A percentile compares a stretch with the other conserved stretches of the same genome.
Evolutionary conservation across 2,888 invertebrate genomes (phyloP).

Genomic region (Dione juno): DNA sequence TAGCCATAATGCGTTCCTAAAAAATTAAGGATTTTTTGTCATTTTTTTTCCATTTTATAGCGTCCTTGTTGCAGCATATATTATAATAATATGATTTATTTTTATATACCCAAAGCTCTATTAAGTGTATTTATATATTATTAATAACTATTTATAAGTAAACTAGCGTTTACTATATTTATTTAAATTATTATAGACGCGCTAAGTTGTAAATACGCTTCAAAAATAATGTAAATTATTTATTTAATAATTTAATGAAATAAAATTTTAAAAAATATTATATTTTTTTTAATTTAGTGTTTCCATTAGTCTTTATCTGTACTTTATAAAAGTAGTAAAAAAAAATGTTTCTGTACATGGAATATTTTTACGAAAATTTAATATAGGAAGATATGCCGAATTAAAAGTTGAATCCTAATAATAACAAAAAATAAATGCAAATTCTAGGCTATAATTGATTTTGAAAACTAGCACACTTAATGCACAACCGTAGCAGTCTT

Average conservation of each 20-base stretch:
- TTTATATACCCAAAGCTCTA: slow-evolving; percentile 30
- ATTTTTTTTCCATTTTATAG: slow-evolving; percentile 36
- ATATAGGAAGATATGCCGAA: too few species aligned
- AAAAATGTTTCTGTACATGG: too few species aligned
- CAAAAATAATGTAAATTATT: slow-evolving; percentile 74
- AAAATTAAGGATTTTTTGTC: background rate
- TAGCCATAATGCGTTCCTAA: slow-evolving; percentile 38
- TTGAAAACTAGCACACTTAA: too few species aligned
- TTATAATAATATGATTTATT: background rate
- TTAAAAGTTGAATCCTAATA: too few species aligned
- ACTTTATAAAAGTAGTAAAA: too few species aligned
- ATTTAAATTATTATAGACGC: slow-evolving; percentile 61
- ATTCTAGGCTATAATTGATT: too few species aligned
- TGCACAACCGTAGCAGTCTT: too few species aligned
- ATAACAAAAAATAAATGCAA: too few species aligned
- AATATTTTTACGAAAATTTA: too few species aligned
- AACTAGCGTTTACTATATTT: slow-evolving; percentile 38
- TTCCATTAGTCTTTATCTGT: too few species aligned
- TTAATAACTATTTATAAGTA: slow-evolving; percentile 24
- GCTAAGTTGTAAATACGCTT: slow-evolving; percentile 79
- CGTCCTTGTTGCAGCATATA: slow-evolving; percentile 16
- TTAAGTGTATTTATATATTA: slow-evolving; percentile 23
- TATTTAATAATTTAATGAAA: slow-evolving; percentile 75
- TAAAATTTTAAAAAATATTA: slow-evolving; percentile 46
- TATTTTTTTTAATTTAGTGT: slow-evolving; percentile 36